These are phyloP conservation scores for Resseliella maxima DNA, from an alignment of 2,888 invertebrate genomes.

Conservation along the genomic window DNA sequence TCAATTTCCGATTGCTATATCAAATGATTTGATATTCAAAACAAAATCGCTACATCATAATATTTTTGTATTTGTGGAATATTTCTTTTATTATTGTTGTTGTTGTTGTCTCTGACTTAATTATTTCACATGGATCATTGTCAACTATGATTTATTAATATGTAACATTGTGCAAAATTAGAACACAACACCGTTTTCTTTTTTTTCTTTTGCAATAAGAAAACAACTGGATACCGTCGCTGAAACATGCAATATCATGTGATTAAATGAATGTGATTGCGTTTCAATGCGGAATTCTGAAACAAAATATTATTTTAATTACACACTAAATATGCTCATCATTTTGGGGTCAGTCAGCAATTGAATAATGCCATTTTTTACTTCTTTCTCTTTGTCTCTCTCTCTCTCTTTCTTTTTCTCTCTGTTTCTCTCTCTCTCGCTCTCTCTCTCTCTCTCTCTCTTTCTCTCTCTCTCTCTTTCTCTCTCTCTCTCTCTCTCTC, in stretches of 20 bases:
- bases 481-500: too few relatives aligned
- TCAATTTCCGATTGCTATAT: slow-evolving; percentile 20
- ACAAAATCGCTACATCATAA: not conserved
- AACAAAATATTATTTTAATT: not conserved
- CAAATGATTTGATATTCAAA: not conserved
- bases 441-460: too few relatives aligned
- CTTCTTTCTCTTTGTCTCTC: too few relatives aligned
- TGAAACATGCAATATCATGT: not conserved
- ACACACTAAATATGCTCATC: not conserved
- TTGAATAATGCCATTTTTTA: too few relatives aligned
- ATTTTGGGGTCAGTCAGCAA: too few relatives aligned
- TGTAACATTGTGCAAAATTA: not conserved
- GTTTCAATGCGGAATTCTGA: not conserved
- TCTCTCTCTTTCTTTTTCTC: too few relatives aligned
- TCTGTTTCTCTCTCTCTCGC: too few relatives aligned
- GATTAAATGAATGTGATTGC: not conserved
- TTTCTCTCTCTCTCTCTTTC: too few relatives aligned
- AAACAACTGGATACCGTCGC: not conserved
- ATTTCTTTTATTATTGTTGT: not conserved
- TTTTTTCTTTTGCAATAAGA: not conserved
- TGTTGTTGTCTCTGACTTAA: not conserved
- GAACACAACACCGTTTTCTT: slow-evolving; percentile 28
- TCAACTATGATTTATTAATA: not conserved
- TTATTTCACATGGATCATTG: not conserved
- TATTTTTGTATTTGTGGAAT: not conserved